These are phyloP conservation scores for Phalloptychus januarius DNA, from an alignment of 2,797 vertebrate species.

Conservation along the genomic window DNA sequence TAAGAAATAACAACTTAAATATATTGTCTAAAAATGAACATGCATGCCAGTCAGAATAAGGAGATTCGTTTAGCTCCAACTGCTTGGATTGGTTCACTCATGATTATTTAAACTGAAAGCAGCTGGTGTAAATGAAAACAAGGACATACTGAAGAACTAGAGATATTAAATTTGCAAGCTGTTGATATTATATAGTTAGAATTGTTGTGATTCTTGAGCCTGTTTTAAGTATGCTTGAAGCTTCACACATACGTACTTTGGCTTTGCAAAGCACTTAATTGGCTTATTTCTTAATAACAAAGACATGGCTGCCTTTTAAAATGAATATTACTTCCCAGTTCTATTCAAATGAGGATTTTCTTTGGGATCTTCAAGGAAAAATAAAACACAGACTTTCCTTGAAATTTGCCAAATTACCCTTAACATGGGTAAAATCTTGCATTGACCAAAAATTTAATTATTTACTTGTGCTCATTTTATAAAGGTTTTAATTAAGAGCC, in stretches of 20 bases:
- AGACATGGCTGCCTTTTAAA: not conserved
- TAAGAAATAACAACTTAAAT: not conserved
- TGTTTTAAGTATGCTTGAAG: constrained; percentile 25
- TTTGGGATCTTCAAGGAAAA: constrained; percentile 5
- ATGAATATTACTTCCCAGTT: not conserved
- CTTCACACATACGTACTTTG: constrained; percentile 12
- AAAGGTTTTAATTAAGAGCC: constrained; percentile 34
- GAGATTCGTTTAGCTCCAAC: constrained; percentile 29
- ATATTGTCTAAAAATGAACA: constrained; percentile 2
- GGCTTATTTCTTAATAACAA: constrained; percentile 7
- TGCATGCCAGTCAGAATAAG: constrained; percentile 42
- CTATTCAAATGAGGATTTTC: not conserved
- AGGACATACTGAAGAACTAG: constrained; percentile 17
- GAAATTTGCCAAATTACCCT: constrained; percentile 36
- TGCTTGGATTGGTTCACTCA: not conserved
- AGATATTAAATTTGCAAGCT: constrained; percentile 46
- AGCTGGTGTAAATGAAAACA: constrained; percentile 8
- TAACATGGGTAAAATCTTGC: constrained; percentile 30
- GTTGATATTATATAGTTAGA: constrained; percentile 33
- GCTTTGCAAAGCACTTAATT: constrained; percentile 22
- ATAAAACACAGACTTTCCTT: constrained; percentile 10
- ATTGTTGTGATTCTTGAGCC: constrained; percentile 35
- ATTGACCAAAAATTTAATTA: constrained; percentile 28
- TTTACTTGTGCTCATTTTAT: constrained; percentile 30
- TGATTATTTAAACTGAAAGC: constrained; percentile 30